phyloP scores from a whole-genome alignment of 2,113 vertebrate species.

The Rhinoderma darwinii region DNA sequence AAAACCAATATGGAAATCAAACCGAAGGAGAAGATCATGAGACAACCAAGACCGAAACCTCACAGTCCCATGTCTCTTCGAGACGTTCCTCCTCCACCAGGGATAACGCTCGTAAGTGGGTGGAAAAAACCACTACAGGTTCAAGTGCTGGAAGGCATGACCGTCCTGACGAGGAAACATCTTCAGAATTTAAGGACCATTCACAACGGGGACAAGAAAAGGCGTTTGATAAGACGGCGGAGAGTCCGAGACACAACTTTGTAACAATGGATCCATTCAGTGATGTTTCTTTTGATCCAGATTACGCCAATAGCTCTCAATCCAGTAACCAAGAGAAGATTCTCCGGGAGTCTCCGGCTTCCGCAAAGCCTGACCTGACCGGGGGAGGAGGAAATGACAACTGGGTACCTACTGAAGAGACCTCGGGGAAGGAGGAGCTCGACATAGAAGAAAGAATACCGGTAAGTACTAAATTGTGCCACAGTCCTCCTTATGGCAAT shows the following conservation, averaged over 20 bases:
- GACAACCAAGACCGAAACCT: not conserved
- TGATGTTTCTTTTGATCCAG: conserved; percentile 68
- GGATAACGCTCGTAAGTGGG: not conserved
- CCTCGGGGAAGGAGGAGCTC: conserved; percentile 68
- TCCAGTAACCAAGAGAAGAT: conserved; percentile 63
- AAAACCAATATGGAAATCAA: conserved; percentile 27
- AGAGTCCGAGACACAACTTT: rapidly evolving
- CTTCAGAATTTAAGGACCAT: not conserved
- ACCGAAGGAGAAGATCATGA: not conserved
- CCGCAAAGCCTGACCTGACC: conserved; percentile 66
- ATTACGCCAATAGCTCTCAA: conserved; percentile 65
- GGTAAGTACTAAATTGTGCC: too few species aligned
- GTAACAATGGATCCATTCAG: conserved; percentile 50
- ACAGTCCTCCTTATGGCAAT: too few species aligned
- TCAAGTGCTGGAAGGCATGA: not conserved
- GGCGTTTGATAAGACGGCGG: not conserved
- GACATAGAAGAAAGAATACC: conserved; percentile 88
- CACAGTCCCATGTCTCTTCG: not conserved
- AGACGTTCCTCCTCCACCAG: not conserved
- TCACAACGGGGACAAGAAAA: not conserved
- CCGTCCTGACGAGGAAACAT: not conserved
- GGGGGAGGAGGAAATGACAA: conserved; percentile 70
- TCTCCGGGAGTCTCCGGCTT: conserved; percentile 57
- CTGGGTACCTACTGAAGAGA: conserved; percentile 65
- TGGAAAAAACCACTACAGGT: not conserved